A percentile compares a stretch with the other conserved stretches of the same genome.
Conservation (phyloP, 1,140 invertebrate species). For the Chlorops oryzae region DNA sequence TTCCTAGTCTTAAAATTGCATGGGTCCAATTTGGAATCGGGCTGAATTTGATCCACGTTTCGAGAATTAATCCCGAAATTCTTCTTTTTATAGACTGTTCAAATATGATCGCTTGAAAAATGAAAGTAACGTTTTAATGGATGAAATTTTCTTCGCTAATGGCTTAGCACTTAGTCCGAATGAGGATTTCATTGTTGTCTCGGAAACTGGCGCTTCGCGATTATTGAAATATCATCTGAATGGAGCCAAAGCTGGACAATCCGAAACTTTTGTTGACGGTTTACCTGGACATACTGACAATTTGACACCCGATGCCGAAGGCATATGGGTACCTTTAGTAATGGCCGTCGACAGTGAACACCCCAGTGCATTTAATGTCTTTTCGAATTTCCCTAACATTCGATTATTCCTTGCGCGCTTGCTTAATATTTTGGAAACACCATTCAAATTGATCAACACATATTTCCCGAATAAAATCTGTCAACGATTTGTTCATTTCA, state of each 20-base stretch:
- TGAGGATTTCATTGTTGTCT: conserved; percentile 68
- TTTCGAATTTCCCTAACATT: conserved; percentile 55
- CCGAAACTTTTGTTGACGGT: conserved; percentile 66
- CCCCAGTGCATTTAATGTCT: conserved; percentile 48
- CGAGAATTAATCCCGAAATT: too few relatives aligned
- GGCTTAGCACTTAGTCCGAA: conserved; percentile 66
- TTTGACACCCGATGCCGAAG: conserved; percentile 57
- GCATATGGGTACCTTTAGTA: conserved; percentile 61
- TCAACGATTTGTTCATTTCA: conserved; percentile 44
- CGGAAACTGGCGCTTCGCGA: conserved; percentile 56
- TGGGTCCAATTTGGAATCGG: too few relatives aligned
- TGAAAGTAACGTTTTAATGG: conserved; percentile 57
- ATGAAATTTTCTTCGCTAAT: conserved; percentile 69
- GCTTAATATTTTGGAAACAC: conserved; percentile 51
- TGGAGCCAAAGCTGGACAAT: conserved; percentile 60
- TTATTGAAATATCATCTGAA: conserved; percentile 63
- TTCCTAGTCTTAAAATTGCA: too few relatives aligned
- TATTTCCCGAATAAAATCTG: conserved; percentile 49
- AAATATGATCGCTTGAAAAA: conserved; percentile 53
- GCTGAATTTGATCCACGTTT: too few relatives aligned
- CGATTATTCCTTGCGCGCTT: conserved; percentile 55
- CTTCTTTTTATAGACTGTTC: conserved; percentile 52
- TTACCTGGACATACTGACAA: conserved; percentile 76
- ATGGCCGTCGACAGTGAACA: conserved; percentile 50
- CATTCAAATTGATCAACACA: conserved; percentile 53